A percentile compares a stretch with the other conserved stretches of the same genome.
Evolutionary conservation across 2,113 vertebrate species (phyloP).

Genomic region (Scytalopus superciliaris): DNA sequence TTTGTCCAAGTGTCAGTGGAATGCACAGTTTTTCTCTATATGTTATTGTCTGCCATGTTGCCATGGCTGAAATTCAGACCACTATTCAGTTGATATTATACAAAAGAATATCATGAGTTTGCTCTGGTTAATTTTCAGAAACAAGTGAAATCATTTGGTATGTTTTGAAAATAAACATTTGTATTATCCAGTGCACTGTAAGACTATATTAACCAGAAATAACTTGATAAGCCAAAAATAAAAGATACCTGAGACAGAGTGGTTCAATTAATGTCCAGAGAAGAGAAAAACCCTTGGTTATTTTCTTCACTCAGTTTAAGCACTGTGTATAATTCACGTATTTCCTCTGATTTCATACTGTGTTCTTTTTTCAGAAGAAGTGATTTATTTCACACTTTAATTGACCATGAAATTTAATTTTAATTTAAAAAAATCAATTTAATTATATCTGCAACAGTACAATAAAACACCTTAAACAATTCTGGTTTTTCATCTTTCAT

Average conservation of each 20-base stretch:
- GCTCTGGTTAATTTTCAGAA: not conserved
- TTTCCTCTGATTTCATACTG: conserved; percentile 12
- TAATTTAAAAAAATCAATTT: conserved; percentile 36
- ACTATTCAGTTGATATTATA: not conserved
- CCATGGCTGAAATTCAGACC: not conserved
- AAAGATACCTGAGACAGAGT: not conserved
- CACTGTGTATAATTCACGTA: not conserved
- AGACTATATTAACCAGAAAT: not conserved
- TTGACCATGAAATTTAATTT: conserved; percentile 52
- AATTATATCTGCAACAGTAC: not conserved
- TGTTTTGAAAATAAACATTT: not conserved
- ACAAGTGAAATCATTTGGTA: not conserved
- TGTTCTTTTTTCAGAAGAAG: conserved; percentile 28
- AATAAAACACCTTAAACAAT: not conserved
- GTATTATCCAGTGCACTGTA: not conserved
- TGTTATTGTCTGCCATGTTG: not conserved
- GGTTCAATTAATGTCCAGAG: not conserved
- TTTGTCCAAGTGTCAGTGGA: not conserved
- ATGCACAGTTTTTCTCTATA: not conserved
- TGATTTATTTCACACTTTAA: conserved; percentile 49
- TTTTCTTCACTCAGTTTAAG: not conserved
- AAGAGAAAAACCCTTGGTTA: not conserved
- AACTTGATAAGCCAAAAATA: not conserved
- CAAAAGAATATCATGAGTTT: not conserved
- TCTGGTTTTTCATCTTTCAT: conserved; percentile 39